Evolutionary conservation across 1,140 invertebrate species (phyloP), one percentile per base, ranked within the genome.

Genomic region (Euschistus heros): DNA sequence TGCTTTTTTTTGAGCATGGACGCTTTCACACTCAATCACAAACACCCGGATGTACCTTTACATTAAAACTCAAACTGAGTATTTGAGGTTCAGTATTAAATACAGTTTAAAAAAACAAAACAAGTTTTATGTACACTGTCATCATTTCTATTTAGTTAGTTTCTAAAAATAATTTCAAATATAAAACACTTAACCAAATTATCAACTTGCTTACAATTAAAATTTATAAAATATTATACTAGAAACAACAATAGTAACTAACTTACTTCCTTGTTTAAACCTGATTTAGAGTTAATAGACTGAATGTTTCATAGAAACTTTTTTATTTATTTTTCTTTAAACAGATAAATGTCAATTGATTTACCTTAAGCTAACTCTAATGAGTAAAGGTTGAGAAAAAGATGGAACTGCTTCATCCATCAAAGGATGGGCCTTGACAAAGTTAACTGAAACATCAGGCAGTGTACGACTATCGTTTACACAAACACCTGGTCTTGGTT

Each of bases 391-490:
- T 70, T 87, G 82, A 71, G 20, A 27, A 64, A 85, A 83, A 6
- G 87, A 81, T 2, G 87, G 85, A 47, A 91, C 91, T 24, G 93
- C 86, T 71, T 87, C 83, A 76, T 98, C 92, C 94, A 98, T 98
- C 27, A 99, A 78, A 0, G 95, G 87, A 80, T 99, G 94, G n/a
- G 87, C 86, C 74, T 94, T 94, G 68, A 97, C 89, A 75, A 98
- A 98, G 76, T 94, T 95, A 0, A 97, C 85, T 5, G 87, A 87
- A 27, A 85, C 82, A 73, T 96, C 93, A 7, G 89, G 84, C 47
- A 97, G 79, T 5, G 86, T 88, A 64, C 89, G 81, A 26, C 92
- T 96, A 74, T 97, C 91, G 71, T 91, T 91, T 2, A 91, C 89
- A 76, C 96, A 98, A 70, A 89, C 83, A 14, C 90, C 91, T 2